Base-by-base conservation (phyloP, 1,140 invertebrate genomes). In the Drosophila orosa region DNA sequence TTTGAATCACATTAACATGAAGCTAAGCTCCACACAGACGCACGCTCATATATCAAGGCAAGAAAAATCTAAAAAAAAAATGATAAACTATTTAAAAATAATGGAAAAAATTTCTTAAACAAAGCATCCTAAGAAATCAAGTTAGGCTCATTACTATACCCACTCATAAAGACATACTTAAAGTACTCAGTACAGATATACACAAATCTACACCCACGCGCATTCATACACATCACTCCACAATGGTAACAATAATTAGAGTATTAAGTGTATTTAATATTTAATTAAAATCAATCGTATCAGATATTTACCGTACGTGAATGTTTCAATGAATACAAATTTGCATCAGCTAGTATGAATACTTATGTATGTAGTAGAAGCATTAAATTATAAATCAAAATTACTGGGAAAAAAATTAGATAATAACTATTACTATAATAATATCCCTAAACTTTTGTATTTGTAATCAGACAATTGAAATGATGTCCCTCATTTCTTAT, bases 211-310 rank as follows among this genome's bases (percentile, higher is more conserved):
- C 56, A 50, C 60, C 31, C 39, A 59, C 48, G 54, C 39, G 54
- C 42, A 67, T 56, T 52, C 58, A 63, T 65, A 61, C 40, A 90
- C 80, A 85, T 85, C 78, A 79, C 86, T 90, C 86, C 78, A 89
- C 81, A 90, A 90, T 86, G 86, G 86, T 90, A 90, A 90, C 86
- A 90, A 90, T 90, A 90, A 90, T 85, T 90, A 90, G 86, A 77
- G 50, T 66, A 71, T 57, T 90, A 90, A 90, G 85, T 47, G 63
- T 81, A 84, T 78, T 75, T 58, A 74, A 50, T 48, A 50, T 50
- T 75, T 78, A 83, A 79, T 12, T 19, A 42, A 67, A 58, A 12
- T 37, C 50, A 55, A 74, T 80, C 61, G 50, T 50, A 69, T 42
- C 45, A 74, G 78, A 33, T 52, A 52, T 33, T n/a, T 33, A 52